Evolutionary conservation across 2,888 invertebrate genomes (phyloP).

Genomic region (Hypomecis punctinalis): DNA sequence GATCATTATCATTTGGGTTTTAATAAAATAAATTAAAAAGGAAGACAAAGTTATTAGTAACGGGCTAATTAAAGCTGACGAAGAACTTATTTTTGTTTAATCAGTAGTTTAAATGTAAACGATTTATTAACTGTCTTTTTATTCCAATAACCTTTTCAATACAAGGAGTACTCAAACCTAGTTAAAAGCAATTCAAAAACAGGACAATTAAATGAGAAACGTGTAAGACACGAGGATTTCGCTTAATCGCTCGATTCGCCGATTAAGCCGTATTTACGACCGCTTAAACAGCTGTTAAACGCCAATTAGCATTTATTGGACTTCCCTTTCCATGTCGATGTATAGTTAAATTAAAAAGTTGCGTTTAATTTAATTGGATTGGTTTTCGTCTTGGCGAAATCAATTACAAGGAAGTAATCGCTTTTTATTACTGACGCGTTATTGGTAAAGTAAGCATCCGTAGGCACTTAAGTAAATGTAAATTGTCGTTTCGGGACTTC

Average conservation of each 20-base stretch:
- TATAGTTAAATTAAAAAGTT: slow-evolving; percentile 30
- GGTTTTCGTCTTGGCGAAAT: slow-evolving; percentile 19
- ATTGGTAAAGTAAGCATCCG: background rate
- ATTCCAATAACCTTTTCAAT: background rate
- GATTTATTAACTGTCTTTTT: background rate
- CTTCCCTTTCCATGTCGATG: slow-evolving; percentile 62
- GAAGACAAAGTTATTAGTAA: too few species aligned
- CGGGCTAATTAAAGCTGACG: too few species aligned
- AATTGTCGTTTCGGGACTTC: too few species aligned
- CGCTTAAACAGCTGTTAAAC: slow-evolving; percentile 64
- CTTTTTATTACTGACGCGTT: slow-evolving; percentile 13
- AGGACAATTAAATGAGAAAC: slow-evolving; percentile 5
- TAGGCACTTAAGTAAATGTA: background rate
- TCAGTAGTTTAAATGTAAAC: background rate
- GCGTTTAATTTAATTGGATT: slow-evolving; percentile 24
- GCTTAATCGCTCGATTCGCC: slow-evolving; percentile 52
- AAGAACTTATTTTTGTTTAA: background rate
- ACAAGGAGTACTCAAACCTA: background rate
- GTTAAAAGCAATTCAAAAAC: slow-evolving; percentile 10
- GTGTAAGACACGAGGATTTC: slow-evolving; percentile 53
- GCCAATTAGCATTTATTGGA: slow-evolving; percentile 69
- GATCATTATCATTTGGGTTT: too few species aligned
- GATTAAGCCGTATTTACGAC: slow-evolving; percentile 63
- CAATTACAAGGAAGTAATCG: slow-evolving; percentile 14
- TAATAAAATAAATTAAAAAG: too few species aligned